phyloP scores from a whole-genome alignment of 1,140 invertebrate genomes.

The Heliconius hewitsoni region DNA sequence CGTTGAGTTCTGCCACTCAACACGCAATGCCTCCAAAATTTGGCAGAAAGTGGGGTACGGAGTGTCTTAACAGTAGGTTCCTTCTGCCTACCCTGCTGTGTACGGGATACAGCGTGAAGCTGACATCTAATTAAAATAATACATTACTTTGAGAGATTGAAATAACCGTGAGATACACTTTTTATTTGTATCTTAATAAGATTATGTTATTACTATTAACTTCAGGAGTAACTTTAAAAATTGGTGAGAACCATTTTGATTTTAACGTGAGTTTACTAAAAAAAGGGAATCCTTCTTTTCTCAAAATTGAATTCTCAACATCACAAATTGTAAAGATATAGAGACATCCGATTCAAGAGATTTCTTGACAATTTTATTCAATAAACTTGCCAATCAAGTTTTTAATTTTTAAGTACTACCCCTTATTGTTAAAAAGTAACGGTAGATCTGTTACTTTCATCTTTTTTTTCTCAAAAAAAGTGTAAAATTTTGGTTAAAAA shows the following conservation, averaged over 20 bases:
- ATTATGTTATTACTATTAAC: constrained; percentile 18
- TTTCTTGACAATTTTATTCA: constrained; percentile 60
- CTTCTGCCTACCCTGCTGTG: too few species aligned
- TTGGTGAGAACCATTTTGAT: constrained; percentile 60
- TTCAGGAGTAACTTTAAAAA: constrained; percentile 39
- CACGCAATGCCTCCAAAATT: too few species aligned
- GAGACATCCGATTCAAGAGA: constrained; percentile 67
- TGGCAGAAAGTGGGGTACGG: too few species aligned
- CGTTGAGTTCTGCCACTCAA: too few species aligned
- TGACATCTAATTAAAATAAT: constrained; percentile 21
- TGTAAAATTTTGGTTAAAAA: constrained; percentile 65
- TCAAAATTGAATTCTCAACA: constrained; percentile 30
- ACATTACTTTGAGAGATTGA: background rate
- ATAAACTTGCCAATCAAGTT: constrained; percentile 77
- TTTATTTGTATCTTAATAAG: background rate
- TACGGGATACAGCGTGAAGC: too few species aligned
- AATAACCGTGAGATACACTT: background rate
- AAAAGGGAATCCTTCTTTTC: constrained; percentile 56
- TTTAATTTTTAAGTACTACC: constrained; percentile 71
- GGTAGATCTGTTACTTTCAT: constrained; percentile 59
- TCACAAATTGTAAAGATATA: constrained; percentile 47
- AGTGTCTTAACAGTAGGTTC: too few species aligned
- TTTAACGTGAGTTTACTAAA: constrained; percentile 44
- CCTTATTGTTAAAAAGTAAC: constrained; percentile 53
- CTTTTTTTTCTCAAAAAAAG: constrained; percentile 71